phyloP scores from a whole-genome alignment of 1,140 invertebrate species.

The Saccostrea echinata region DNA sequence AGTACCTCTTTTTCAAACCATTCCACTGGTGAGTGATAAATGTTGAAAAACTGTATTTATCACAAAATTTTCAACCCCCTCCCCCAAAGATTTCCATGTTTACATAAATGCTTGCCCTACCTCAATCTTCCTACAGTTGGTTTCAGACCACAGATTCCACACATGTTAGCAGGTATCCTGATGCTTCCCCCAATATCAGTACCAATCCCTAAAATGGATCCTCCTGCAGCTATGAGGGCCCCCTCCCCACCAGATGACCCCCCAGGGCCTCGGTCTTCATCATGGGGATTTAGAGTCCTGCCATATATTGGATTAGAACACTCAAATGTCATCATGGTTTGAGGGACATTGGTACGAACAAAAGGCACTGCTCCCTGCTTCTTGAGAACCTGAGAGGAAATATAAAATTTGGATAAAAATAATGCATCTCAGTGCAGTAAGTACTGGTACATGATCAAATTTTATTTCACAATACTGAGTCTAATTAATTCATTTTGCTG shows the following conservation, averaged over 20 bases:
- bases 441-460: too few relatives aligned
- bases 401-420: too few relatives aligned
- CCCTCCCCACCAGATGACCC: constrained; percentile 80
- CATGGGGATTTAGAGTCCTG: constrained; percentile 77
- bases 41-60: too few relatives aligned
- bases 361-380: constrained; percentile 76
- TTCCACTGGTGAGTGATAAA: too few relatives aligned
- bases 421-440: too few relatives aligned
- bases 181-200: constrained; percentile 80
- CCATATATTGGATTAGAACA: constrained; percentile 82
- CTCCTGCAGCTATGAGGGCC: constrained; percentile 77
- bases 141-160: constrained; percentile 79
- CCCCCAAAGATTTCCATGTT: too few relatives aligned
- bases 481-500: too few relatives aligned
- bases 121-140: constrained; percentile 79
- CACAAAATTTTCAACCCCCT: too few relatives aligned
- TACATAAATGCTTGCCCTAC: constrained; percentile 19
- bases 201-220: constrained; percentile 79
- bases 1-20: too few relatives aligned
- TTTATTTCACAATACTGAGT: too few relatives aligned
- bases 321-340: constrained; percentile 74
- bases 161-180: constrained; percentile 78
- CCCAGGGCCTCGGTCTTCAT: constrained; percentile 75
- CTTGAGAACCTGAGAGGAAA: constrained; percentile 70
- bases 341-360: constrained; percentile 78